Evolutionary conservation across 2,888 invertebrate genomes (phyloP), one percentile per base, ranked within the genome.

Genomic region (Acleris laterana): DNA sequence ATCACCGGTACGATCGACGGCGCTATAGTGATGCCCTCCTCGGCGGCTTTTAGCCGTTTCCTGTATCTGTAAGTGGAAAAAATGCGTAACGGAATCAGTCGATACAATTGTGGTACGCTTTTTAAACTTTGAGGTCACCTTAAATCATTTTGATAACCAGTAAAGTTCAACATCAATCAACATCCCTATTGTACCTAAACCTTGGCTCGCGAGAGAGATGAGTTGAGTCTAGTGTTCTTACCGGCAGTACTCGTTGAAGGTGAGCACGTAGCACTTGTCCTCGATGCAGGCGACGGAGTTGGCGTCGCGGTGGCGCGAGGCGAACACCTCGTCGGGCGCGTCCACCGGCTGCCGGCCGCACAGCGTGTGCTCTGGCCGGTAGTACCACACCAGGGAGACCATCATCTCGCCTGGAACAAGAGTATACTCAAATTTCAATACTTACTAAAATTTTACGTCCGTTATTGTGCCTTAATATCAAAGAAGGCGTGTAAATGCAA

Each of bases 221-320:
- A 6, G 25, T 25, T 25, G n/a, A n/a, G 25, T 25, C 25, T 25
- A 6, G 25, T 25, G 11, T 3, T 32, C 32, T 11, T 32, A 99
- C 98, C 99, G 96, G 95, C 98, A 98, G 84, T 98, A 99, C 93
- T 99, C 99, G 89, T 98, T 97, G 87, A 96, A 98, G 48, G 98
- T 98, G 77, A 99, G 95, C 70, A 99, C 99, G 89, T 97, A 98
- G 92, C 99, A 99, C 89, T 98, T 98, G 93, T 99, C 99, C 87
- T 99, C 99, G 80, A 99, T 99, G 87, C 98, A 99, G 66, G 99
- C 99, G 66, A 99, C 99, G 78, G 98, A 98, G 90, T 98, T 98
- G 73, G 97, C 97, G 93, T 99, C 99, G 70, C 97, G 95, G 89
- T 99, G 99, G 68, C 98, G 95, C 22, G 98, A 99, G 52, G 99